Evolutionary conservation across 2,888 invertebrate genomes (phyloP), one percentile per base, ranked within the genome.

Genomic region (Platerodrilus igneus): DNA sequence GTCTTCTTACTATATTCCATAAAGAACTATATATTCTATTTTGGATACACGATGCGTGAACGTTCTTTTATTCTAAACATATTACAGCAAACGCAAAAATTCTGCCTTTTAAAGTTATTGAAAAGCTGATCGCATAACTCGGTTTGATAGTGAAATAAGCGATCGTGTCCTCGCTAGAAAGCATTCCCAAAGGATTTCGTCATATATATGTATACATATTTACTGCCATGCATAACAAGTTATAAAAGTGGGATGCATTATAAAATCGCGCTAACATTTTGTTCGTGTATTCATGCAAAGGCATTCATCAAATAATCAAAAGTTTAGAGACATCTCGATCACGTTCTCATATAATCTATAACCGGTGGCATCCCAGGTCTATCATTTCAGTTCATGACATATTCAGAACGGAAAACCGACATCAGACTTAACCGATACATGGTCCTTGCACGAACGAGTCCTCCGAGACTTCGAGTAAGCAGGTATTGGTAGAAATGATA

Each of bases 81-180:
- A n/a, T n/a, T n/a, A n/a, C n/a, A n/a, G n/a, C n/a, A n/a, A n/a
- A n/a, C 53, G 57, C 56, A 59, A 56, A 48, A 52, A 54, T 59
- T 56, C 54, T 55, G 50, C 63, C 64, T 66, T 64, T 66, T 64
- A 66, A 59, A 64, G 63, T 64, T 66, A 66, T 66, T 66, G 66
- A 66, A 66, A 64, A 63, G 60, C 59, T 57, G 59, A 64, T 63
- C 63, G 58, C 62, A 62, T 63, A 63, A 61, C 63, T 63, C 61
- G 59, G 62, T 56, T 59, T 59, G 60, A 57, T 62, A 62, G 61
- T 62, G 60, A 62, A 62, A 58, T 57, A 54, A 56, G 55, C 45
- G 45, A 37, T n/a, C n/a, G 41, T 45, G 45, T 41, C 45, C 45
- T 40, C 45, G 45, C 41, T 45, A 36, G 39, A 34, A 40, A 33